Conservation (phyloP, 2,113 vertebrate genomes). For the Holacanthus passer region DNA sequence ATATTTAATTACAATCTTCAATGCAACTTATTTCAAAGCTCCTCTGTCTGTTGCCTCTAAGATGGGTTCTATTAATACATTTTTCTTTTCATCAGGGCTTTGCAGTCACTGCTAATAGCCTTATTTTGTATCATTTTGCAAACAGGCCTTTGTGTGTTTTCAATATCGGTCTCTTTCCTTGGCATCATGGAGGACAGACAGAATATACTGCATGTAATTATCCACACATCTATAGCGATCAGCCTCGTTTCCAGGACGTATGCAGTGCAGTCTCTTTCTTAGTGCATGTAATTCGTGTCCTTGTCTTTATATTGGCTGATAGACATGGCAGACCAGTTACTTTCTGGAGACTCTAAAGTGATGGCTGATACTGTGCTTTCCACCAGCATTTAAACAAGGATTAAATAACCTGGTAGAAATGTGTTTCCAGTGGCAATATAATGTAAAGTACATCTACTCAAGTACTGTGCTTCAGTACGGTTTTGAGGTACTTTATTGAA, state of each 20-base stretch:
- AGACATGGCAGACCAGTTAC: not conserved
- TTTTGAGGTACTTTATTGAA: not conserved
- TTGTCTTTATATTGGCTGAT: not conserved
- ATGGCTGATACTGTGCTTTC: not conserved
- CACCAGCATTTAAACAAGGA: not conserved
- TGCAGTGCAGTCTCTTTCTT: not conserved
- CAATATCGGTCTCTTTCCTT: constrained; percentile 23
- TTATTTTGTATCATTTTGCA: constrained; percentile 52
- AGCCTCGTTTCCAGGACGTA: not conserved
- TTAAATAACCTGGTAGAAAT: not conserved
- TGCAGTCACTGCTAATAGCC: constrained; percentile 35
- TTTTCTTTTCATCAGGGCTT: constrained; percentile 42
- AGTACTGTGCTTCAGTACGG: not conserved
- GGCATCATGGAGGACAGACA: not conserved
- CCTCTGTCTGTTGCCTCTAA: constrained; percentile 38
- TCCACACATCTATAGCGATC: not conserved
- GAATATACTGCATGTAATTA: not conserved
- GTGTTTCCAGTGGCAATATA: not conserved
- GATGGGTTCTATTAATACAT: constrained; percentile 50
- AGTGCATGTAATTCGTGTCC: not conserved
- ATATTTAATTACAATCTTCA: constrained; percentile 74
- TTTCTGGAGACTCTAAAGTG: not conserved
- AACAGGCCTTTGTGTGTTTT: constrained; percentile 31
- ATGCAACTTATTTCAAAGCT: constrained; percentile 63
- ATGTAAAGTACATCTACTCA: not conserved